Percentiles rank a stretch among this genome's conserved stretches.
Evolutionary conservation across 2,797 vertebrate species (phyloP).

Genomic region (Adrianichthys oophorus): DNA sequence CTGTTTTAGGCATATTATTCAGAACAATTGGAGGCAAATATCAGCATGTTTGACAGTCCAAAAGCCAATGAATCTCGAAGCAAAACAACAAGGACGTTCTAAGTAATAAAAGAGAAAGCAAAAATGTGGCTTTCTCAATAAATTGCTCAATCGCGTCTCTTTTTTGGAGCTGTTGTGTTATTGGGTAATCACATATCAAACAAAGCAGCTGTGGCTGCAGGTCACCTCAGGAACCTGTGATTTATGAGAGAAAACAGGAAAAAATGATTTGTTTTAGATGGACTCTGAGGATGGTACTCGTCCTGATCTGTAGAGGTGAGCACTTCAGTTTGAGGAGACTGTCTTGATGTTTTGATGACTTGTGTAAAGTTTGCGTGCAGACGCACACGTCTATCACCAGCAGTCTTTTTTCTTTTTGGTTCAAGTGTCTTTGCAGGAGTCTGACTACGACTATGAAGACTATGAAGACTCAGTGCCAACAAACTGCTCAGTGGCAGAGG

Average conservation of each 20-base stretch:
- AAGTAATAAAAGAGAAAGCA: constrained; percentile 28
- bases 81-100: background rate
- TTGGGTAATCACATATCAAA: constrained; percentile 76
- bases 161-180: constrained; percentile 56
- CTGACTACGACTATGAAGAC: constrained; percentile 25
- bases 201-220: constrained; percentile 41
- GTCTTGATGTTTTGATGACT: background rate
- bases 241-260: constrained; percentile 18
- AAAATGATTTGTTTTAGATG: background rate
- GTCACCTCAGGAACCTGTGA: constrained; percentile 13
- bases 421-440: constrained; percentile 36
- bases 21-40: too few species aligned
- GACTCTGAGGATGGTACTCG: constrained; percentile 35
- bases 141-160: constrained; percentile 58
- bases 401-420: background rate
- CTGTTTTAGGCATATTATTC: too few species aligned
- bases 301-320: constrained; percentile 60
- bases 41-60: too few species aligned
- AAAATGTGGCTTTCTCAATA: constrained; percentile 13
- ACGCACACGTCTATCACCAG: background rate
- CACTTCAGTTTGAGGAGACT: background rate
- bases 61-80: background rate
- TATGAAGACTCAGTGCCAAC: constrained; percentile 22
- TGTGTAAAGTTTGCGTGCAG: background rate
- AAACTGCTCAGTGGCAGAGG: constrained; percentile 67